A percentile compares a stretch with the other conserved stretches of the same genome.
These are phyloP conservation scores for Haplotaxodon microlepis DNA, from an alignment of 2,113 vertebrate genomes.

Conservation along the genomic window DNA sequence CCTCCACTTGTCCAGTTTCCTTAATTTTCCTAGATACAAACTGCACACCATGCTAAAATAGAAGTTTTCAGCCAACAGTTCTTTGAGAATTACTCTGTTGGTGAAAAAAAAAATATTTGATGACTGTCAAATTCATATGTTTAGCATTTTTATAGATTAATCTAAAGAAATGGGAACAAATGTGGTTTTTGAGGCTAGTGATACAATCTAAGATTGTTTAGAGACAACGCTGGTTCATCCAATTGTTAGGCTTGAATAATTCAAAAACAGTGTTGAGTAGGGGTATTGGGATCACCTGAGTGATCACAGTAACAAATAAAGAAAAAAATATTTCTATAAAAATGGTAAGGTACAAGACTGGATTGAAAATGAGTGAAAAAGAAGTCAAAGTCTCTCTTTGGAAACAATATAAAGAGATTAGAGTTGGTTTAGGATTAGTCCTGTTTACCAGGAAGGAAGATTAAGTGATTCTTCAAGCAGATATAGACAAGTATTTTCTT, in stretches of 20 bases:
- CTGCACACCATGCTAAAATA: neutral
- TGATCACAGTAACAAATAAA: neutral
- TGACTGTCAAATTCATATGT: neutral
- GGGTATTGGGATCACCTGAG: neutral
- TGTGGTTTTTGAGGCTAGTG: neutral
- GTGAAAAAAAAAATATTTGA: rapidly evolving
- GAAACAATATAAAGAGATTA: neutral
- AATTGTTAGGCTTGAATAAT: neutral
- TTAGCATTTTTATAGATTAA: neutral
- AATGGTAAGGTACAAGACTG: neutral
- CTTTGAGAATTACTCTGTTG: neutral
- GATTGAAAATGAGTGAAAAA: neutral
- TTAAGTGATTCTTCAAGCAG: neutral
- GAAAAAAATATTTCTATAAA: neutral
- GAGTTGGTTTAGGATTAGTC: neutral
- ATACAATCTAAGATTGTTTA: neutral
- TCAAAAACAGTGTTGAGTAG: neutral
- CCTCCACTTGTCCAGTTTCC: neutral
- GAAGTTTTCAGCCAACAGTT: neutral
- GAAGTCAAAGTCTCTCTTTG: neutral
- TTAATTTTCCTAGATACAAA: neutral
- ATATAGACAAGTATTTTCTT: neutral
- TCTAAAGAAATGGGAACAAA: neutral
- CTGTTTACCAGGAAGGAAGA: neutral
- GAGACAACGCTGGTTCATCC: neutral